Evolutionary conservation across 2,113 vertebrate genomes (phyloP), one percentile per base, ranked within the genome.

Genomic region (Zapus hudsonius): DNA sequence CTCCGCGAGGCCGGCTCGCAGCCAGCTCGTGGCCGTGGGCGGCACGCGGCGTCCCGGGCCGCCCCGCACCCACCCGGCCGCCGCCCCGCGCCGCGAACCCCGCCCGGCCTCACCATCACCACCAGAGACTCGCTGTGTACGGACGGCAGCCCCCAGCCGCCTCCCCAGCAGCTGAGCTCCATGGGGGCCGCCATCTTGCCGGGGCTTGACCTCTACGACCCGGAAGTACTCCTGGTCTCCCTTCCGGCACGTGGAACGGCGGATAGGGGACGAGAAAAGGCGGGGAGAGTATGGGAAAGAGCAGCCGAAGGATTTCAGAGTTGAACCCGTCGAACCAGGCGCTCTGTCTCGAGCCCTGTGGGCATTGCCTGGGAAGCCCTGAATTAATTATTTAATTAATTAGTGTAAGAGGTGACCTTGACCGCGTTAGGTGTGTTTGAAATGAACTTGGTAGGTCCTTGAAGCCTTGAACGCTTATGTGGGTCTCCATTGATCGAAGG

Each of bases 131-230:
- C 99, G 74, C 98, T 98, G 97, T 99, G 99, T 13, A 99, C 98
- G 23, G 99, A 99, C 5, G 99, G 99, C 83, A 99, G 97, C 78
- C 99, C 99, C 99, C 99, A 99, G 69, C 97, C 99, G 72, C 98
- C 99, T 91, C 99, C 99, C 99, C 99, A 99, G 97, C 99, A 99
- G 89, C 98, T 98, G 95, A 99, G 98, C 97, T 99, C 98, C 98
- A 99, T 98, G 98, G 98, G 97, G 90, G 98, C 97, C 97, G 99
- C 99, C 99, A 99, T 99, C 97, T 98, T 99, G 87, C 73, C 75
- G n/a, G 92, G 31, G 13, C 80, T n/a, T n/a, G 84, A 73, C 84
- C 91, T 92, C 92, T 38, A 23, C 9, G 64, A 69, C 27, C 85
- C 57, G 89, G 70, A 94, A 95, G 91, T 36, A 66, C 66, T 96